A percentile compares a stretch with the other conserved stretches of the same genome.
Conservation (phyloP, 1,140 invertebrate genomes). For the Drosophila mayri region DNA sequence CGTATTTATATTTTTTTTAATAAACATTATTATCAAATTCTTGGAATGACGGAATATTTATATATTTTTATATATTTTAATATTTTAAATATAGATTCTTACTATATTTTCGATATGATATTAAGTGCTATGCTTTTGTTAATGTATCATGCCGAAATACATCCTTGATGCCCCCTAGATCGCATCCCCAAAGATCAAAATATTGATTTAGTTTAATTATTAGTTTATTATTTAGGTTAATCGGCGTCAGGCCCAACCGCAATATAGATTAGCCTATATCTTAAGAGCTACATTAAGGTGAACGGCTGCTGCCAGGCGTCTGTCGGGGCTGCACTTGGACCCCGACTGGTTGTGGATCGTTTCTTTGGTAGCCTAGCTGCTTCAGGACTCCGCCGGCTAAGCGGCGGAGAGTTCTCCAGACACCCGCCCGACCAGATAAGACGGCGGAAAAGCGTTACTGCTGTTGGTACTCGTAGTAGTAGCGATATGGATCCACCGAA, state of each 20-base stretch:
- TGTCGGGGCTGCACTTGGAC: slow-evolving; percentile 13
- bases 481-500: slow-evolving; percentile 86
- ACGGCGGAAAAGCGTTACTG: slow-evolving; percentile 37
- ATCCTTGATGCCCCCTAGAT: neutral
- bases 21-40: neutral
- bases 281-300: slow-evolving; percentile 59
- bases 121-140: too few species aligned
- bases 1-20: neutral
- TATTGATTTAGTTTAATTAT: neutral
- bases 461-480: slow-evolving; percentile 86
- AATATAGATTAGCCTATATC: slow-evolving; percentile 54
- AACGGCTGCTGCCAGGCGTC: slow-evolving; percentile 44
- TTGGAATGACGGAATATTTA: too few species aligned
- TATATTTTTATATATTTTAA: too few species aligned
- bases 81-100: too few species aligned
- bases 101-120: too few species aligned
- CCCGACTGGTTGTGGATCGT: slow-evolving; percentile 40
- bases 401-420: slow-evolving; percentile 35
- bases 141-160: too few species aligned
- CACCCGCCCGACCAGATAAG: neutral
- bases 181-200: neutral
- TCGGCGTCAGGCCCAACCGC: slow-evolving; percentile 21
- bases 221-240: slow-evolving; percentile 28
- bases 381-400: slow-evolving; percentile 24
- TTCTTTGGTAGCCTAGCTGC: slow-evolving; percentile 77